Evolutionary conservation across 2,797 vertebrate genomes (phyloP), one percentile per base, ranked within the genome.

Genomic region (Coregonus ussuriensis): DNA sequence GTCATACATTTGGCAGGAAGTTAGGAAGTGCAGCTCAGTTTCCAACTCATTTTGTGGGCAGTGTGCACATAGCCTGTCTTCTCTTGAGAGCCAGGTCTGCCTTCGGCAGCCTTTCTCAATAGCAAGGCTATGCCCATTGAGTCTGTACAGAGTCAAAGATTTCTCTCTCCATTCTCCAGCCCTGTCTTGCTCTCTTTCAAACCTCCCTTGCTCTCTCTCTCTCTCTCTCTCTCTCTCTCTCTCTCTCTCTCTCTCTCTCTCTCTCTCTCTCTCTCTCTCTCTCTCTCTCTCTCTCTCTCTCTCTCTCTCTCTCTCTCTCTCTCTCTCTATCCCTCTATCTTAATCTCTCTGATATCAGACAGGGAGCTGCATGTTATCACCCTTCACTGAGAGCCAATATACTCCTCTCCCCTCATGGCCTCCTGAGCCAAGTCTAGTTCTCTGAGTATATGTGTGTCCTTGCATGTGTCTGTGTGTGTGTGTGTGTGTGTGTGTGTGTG

Each of bases 241-340:
- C 74, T 70, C 63, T 73, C 71, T 83, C 77, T 72, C 53, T 79
- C 72, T 87, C 70, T 69, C 54, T 81, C 83, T 77, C 72, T n/a
- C 18, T 15, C 1, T 74, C 71, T 1, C 73, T 29, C 62, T 29
- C 16, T 13, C 1, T 67, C 29, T 21, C 31, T 16, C 1, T 41
- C 29, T 53, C 21, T 63, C 35, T 59, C 69, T 62, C 18, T 70
- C 68, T 67, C 53, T 51, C 15, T 21, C 54, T 65, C 6, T 18
- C 53, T 62, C 69, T 53, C 75, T 80, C 21, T 51, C 18, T 16
- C n/a, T 25, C 5, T 14, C 41, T 41, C 51, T n/a, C 56, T 35
- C 51, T n/a, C 11, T 67, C 29, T 67, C 65, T 25, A 33, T 15
- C 29, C 9, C 29, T 4, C 65, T 67, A 25, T 66, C 63, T 68